Base-by-base conservation (phyloP, 2,888 invertebrate genomes). In the Magallana nippona region DNA sequence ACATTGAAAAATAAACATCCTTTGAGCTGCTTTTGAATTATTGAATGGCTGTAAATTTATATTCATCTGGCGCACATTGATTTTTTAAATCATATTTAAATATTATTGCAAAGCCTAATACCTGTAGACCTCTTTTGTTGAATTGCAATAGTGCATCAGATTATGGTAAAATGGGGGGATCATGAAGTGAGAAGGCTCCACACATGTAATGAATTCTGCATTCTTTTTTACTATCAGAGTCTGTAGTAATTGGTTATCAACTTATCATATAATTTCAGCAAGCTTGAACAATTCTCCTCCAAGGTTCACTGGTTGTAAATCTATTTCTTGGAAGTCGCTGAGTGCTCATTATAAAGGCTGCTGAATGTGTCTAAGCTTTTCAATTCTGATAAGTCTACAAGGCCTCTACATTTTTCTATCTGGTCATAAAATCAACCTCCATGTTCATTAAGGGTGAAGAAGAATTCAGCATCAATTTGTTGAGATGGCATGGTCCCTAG, bases 361-460 rank as follows among this genome's bases (percentile, higher is more conserved):
- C 44, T 8, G 10, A 44, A 44, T 5, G 8, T 44, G 3, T 63
- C 27, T 22, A 1, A 19, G 27, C 11, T 63, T 63, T 71, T 27
- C 71, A 71, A 71, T 71, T 71, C 15, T 71, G 32, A 60, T 60
- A 27, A 13, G 15, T 27, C 13, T 27, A 22, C 63, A 13, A 27
- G 10, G 32, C 32, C 10, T 27, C 10, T 63, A 13, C 22, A 63
- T 22, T 27, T 44, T 44, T 0, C 8, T 44, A 10, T 63, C 10
- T 13, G 27, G 27, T 63, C 19, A 60, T 44, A 44, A 44, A 44
- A 44, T 8, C 44, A 44, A 44, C n/a, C 10, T 63, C 13, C 63
- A 63, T n/a, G 71, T 32, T 71, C 32, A 71, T 71, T 71, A 71
- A 13, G n/a, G 71, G 32, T 71, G 32, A 71, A 71, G 32, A 71